Evolutionary conservation across 2,888 invertebrate species (phyloP).

Genomic region (Epinotia demarniana): DNA sequence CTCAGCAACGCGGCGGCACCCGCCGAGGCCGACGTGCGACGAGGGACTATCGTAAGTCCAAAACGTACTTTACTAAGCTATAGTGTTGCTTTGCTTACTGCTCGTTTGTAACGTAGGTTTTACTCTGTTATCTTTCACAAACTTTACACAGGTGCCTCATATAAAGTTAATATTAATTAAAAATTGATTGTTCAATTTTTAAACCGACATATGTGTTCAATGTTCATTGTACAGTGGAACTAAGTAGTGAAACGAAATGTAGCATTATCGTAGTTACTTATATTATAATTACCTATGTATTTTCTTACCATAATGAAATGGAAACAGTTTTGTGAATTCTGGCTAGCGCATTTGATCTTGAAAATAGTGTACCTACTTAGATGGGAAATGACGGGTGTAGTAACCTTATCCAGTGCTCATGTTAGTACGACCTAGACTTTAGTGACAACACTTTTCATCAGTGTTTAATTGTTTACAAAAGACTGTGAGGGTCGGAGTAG

Average conservation of each 20-base stretch:
- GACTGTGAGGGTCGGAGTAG: too few relatives aligned
- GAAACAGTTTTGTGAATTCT: too few relatives aligned
- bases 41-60: slow-evolving; percentile 66
- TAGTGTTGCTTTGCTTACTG: neutral
- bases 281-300: too few relatives aligned
- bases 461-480: too few relatives aligned
- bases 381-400: neutral
- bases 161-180: slow-evolving; percentile 26
- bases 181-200: neutral
- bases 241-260: slow-evolving; percentile 13
- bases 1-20: slow-evolving; percentile 58
- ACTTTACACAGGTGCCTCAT: slow-evolving; percentile 25
- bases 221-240: slow-evolving; percentile 15
- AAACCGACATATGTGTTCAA: neutral
- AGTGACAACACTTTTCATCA: neutral
- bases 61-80: neutral
- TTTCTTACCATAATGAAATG: too few relatives aligned
- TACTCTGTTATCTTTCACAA: slow-evolving; percentile 20
- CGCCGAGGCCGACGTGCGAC: slow-evolving; percentile 52
- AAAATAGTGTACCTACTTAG: neutral
- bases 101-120: slow-evolving; percentile 4
- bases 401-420: neutral
- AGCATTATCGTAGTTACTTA: neutral
- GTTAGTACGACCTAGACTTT: neutral
- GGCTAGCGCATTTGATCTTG: neutral